Base-by-base conservation (phyloP, 1,140 invertebrate genomes). In the Chlorops oryzae region DNA sequence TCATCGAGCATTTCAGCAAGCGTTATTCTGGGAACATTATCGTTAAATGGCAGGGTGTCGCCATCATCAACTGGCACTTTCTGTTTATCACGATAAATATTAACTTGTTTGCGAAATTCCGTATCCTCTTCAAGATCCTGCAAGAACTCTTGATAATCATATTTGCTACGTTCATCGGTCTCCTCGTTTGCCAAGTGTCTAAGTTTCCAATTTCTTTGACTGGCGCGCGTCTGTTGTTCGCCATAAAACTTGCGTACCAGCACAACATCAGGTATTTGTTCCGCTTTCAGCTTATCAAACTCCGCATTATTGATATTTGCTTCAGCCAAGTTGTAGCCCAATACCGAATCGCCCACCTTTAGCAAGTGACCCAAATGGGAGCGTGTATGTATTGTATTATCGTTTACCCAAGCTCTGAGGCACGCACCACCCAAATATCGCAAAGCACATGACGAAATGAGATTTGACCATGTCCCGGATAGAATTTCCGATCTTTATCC, bases 1-100 rank as follows among this genome's bases (percentile, higher is more conserved):
- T 98, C 96, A 55, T 98, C 94, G 50, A 99, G 74, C 96, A 99
- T 98, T 76, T 98, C 96, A 51, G 91, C 88, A 1, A 98, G 77
- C n/a, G 87, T 90, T 50, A 98, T 91, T 56, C 83, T 78, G 2
- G 94, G 95, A 13, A 83, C 68, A 23, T 77, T 81, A 3, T 83
- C 82, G 21, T 37, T 47, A 18, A 20, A 46, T 65, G 87, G 85
- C 37, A 83, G 76, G 38, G 81, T 78, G 61, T 87, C 82, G 50
- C 74, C 57, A 22, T 75, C 69, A 65, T 90, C 85, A 25, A 87
- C 80, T 2, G 80, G 75, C 44, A 81, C 75, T 61, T 85, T 85
- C 48, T 74, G 77, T 5, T 63, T 60, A 61, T 90, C 88, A 65
- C 85, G 86, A 73, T 93, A 99, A 49, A 99, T 96, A 65, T 98